Base-by-base conservation (phyloP, 2,888 invertebrate genomes). In the Melanotus villosus region DNA sequence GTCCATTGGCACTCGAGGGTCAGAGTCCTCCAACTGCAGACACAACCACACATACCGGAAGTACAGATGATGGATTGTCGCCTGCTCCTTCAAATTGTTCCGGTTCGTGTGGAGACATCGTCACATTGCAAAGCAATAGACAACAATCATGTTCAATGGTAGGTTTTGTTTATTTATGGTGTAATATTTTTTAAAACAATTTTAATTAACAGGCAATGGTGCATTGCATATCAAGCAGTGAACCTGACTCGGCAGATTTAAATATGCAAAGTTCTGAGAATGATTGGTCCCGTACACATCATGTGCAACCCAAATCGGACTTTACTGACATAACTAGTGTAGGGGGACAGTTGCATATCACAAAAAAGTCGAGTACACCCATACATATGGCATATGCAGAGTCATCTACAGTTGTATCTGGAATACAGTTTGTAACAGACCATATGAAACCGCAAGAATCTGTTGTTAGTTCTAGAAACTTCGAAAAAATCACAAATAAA, bases 181-280 rank as follows among this genome's bases (percentile, higher is more conserved):
- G 26, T 26, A 34, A n/a, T 10, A 10, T 34, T 6, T 34, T 2
- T 34, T 6, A 52, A 21, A 19, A 14, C 45, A n/a, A 16, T 41
- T 21, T 59, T 54, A 34, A 1, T 36, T 10, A 45, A 43, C 85
- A 91, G 91, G 91, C 92, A 4, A 91, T 94, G 94, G 95, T 95
- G 23, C 95, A 95, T 82, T 95, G 94, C 82, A 92, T 95, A 71
- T 94, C 95, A 30, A 94, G 94, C 80, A 94, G 94, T 77, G 94
- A 94, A 80, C 93, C 92, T 26, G 94, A 94, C 80, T 88, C 89
- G 1, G 89, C 88, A 4, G 89, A 90, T 62, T 67, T 83, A 45
- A 78, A 67, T 68, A 71, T 72, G 6, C 81, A 80, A 50, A 77
- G 71, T 64, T 74, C 80, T 6, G 84, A 84, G 34, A 77, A 80